Evolutionary conservation across 1,140 invertebrate species (phyloP).

Genomic region (Oreohelix idahoensis): DNA sequence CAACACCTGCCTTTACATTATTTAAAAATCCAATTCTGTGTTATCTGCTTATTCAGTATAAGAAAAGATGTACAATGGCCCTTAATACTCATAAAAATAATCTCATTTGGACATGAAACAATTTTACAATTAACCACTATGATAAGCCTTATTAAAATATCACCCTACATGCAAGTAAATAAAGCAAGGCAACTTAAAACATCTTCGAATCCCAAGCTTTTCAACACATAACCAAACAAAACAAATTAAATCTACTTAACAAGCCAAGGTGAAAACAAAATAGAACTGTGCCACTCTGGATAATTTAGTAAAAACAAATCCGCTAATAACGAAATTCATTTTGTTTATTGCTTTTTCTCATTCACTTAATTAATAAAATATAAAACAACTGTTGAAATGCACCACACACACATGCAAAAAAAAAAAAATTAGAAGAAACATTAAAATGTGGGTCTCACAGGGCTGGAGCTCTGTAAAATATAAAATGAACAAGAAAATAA

Average conservation of each 20-base stretch:
- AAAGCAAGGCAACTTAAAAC: no score
- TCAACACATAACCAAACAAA: not conserved
- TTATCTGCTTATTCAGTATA: no score
- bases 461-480: slow-evolving; percentile 23
- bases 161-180: no score
- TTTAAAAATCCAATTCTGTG: no score
- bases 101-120: no score
- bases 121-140: no score
- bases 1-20: no score
- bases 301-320: not conserved
- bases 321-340: not conserved
- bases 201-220: not conserved
- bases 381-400: not conserved
- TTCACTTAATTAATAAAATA: not conserved
- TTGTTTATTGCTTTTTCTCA: not conserved
- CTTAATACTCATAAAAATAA: no score
- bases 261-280: slow-evolving; percentile 9
- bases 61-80: no score
- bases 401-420: not conserved
- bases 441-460: slow-evolving; percentile 24
- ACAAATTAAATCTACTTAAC: not conserved
- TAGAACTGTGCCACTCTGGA: not conserved
- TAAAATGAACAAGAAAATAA: not conserved
- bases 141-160: no score
- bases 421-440: no score